These are phyloP conservation scores for Scolopax mira DNA, from an alignment of 2,113 vertebrate genomes.

Conservation along the genomic window DNA sequence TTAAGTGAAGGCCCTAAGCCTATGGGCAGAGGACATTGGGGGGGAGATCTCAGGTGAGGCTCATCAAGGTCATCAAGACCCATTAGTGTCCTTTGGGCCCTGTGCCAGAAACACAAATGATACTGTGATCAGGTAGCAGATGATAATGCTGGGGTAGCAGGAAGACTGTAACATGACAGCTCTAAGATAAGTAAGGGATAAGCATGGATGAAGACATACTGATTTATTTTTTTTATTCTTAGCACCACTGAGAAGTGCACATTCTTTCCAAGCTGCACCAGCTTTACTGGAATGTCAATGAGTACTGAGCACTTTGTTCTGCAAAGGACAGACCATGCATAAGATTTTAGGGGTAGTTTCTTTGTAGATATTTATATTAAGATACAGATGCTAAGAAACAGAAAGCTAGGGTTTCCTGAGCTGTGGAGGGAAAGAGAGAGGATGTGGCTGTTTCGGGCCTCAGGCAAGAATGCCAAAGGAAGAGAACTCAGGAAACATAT, in stretches of 20 bases:
- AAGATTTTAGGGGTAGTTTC: not conserved
- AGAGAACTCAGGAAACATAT: conserved; percentile 24
- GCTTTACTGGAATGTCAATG: not conserved
- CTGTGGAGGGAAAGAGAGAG: not conserved
- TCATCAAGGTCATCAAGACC: not conserved
- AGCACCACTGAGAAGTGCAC: not conserved
- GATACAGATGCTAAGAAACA: not conserved
- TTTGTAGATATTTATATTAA: not conserved
- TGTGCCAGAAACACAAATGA: not conserved
- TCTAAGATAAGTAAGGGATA: not conserved
- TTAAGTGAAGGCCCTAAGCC: not conserved
- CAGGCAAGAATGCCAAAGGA: conserved; percentile 10
- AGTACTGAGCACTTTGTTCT: not conserved
- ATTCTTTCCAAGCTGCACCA: not conserved
- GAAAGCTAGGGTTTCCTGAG: not conserved
- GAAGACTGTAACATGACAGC: not conserved
- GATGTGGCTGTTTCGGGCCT: not conserved
- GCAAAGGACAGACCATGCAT: not conserved
- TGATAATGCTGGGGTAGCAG: not conserved
- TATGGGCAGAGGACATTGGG: rapidly evolving
- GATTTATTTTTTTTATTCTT: not conserved
- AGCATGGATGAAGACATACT: not conserved
- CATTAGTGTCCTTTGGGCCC: not conserved
- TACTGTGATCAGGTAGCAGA: not conserved
- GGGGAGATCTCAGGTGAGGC: not conserved